These are phyloP conservation scores for Conger conger DNA, from an alignment of 2,113 vertebrate genomes.

Conservation along the genomic window DNA sequence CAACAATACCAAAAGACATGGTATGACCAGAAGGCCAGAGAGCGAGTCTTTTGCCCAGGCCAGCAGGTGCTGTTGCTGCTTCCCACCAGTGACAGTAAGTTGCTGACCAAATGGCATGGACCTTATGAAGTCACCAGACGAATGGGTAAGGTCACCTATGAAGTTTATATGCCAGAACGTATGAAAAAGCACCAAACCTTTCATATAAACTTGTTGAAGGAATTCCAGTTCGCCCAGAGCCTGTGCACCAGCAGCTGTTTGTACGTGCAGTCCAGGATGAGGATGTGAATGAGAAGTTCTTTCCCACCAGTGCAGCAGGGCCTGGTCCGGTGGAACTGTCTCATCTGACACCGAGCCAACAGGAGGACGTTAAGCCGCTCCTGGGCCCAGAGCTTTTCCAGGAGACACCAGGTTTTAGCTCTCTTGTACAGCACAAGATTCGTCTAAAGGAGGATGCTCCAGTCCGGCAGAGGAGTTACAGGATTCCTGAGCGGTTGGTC, in stretches of 20 bases:
- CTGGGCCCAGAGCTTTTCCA: conserved; percentile 13
- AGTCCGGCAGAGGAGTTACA: neutral
- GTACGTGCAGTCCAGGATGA: neutral
- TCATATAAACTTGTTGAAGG: conserved; percentile 18
- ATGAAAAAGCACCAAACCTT: conserved; percentile 1
- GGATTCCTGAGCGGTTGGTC: conserved; percentile 9
- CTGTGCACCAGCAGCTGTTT: neutral
- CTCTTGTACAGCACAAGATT: conserved; percentile 14
- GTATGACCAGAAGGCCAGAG: neutral
- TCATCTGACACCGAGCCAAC: neutral
- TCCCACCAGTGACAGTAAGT: neutral
- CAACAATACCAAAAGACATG: neutral
- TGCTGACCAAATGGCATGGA: neutral
- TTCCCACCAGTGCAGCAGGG: neutral
- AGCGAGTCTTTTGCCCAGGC: neutral
- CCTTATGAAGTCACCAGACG: neutral
- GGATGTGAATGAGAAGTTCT: neutral
- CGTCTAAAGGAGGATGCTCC: neutral
- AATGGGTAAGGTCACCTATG: neutral
- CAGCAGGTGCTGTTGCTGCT: conserved; percentile 6
- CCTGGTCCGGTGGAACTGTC: neutral
- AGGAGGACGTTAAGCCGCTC: neutral
- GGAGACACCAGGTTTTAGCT: conserved; percentile 8
- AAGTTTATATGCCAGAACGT: conserved; percentile 10
- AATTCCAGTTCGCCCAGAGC: neutral